phyloP scores from a whole-genome alignment of 2,888 invertebrate species.

The Teinopalpus imperialis region DNA sequence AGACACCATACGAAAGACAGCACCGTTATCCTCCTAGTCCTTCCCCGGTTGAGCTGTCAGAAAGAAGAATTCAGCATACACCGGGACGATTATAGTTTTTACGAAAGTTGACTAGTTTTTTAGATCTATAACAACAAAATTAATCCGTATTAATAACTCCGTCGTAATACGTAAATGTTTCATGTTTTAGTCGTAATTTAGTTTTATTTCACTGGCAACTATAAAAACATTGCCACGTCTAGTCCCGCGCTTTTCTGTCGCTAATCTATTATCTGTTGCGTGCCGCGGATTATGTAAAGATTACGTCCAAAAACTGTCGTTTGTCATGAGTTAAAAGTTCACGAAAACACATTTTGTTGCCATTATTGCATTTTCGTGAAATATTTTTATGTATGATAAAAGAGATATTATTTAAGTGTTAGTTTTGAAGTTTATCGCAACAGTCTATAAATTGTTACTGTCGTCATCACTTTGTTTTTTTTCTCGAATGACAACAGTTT shows the following conservation, averaged over 20 bases:
- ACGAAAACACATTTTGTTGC: background rate
- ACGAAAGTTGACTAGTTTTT: too few relatives aligned
- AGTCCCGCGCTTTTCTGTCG: constrained; percentile 11
- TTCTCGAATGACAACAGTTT: background rate
- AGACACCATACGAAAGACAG: too few relatives aligned
- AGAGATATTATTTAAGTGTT: background rate
- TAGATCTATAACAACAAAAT: too few relatives aligned
- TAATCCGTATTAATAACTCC: too few relatives aligned
- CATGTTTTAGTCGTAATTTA: too few relatives aligned
- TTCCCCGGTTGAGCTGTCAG: too few relatives aligned
- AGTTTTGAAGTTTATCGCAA: constrained; percentile 3
- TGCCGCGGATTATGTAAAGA: constrained; percentile 14
- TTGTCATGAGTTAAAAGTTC: background rate
- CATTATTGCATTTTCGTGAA: background rate
- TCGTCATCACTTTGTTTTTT: background rate
- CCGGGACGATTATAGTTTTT: too few relatives aligned
- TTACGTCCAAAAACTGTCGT: constrained; percentile 6
- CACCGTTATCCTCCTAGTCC: too few relatives aligned
- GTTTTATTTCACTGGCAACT: too few relatives aligned
- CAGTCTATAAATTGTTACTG: background rate
- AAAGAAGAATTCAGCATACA: too few relatives aligned
- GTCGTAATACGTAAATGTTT: too few relatives aligned
- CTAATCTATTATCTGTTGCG: constrained; percentile 11
- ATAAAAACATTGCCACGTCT: constrained; percentile 5
- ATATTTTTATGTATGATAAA: constrained; percentile 11